phyloP scores from a whole-genome alignment of 64 coral and sea anemone genomes.

The Astreopora myriophthalma region DNA sequence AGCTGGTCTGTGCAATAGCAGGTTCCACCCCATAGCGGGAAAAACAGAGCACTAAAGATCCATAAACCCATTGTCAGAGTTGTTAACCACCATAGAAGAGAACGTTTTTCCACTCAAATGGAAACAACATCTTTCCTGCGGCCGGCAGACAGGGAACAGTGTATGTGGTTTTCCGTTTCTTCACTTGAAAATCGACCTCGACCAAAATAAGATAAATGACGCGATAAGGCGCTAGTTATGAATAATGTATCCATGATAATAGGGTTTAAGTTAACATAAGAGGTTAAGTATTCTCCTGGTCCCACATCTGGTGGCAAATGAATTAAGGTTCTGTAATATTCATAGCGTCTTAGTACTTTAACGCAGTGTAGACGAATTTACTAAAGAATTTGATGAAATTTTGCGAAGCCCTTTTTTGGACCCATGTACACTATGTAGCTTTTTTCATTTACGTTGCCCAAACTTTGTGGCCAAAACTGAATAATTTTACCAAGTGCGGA shows the following conservation, averaged over 20 bases:
- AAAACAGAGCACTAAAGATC: background rate
- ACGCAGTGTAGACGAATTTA: background rate
- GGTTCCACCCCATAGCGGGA: background rate
- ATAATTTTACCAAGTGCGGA: too few relatives aligned
- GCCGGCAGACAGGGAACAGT: too few relatives aligned
- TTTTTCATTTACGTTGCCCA: too few relatives aligned
- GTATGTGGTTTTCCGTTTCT: too few relatives aligned
- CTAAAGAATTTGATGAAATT: too few relatives aligned
- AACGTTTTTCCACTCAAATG: background rate
- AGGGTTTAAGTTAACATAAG: background rate
- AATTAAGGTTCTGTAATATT: background rate
- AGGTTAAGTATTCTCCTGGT: background rate
- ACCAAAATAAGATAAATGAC: background rate
- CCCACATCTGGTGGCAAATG: background rate
- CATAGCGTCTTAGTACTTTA: background rate
- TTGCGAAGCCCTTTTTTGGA: too few relatives aligned
- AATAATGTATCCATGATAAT: background rate
- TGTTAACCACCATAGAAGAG: background rate
- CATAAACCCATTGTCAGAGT: background rate
- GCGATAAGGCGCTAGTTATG: constrained; percentile 20
- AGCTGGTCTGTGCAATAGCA: background rate
- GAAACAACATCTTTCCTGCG: background rate
- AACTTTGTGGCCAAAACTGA: too few relatives aligned
- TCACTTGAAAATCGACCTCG: background rate
- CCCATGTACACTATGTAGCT: too few relatives aligned